Conservation (phyloP, 2,888 invertebrate genomes). For the Anodontia alba region DNA sequence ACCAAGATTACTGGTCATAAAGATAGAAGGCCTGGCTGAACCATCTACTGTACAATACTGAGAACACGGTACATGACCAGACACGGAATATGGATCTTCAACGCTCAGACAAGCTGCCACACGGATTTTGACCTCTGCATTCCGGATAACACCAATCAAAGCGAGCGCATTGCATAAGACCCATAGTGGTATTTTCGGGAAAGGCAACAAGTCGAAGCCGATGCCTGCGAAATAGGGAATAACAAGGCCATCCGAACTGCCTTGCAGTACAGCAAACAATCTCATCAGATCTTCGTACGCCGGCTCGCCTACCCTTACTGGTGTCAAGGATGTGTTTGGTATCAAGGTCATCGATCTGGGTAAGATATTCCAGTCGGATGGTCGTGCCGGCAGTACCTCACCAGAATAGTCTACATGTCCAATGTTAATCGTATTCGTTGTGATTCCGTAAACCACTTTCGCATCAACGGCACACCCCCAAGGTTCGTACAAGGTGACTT, state of each 20-base stretch:
- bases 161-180: not conserved
- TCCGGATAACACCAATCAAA: not conserved
- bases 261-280: not conserved
- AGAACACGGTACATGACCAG: slow-evolving; percentile 4
- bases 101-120: slow-evolving; percentile 4
- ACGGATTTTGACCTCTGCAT: not conserved
- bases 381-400: not conserved
- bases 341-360: not conserved
- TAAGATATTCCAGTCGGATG: not conserved
- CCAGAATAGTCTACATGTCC: not conserved
- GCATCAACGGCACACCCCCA: slow-evolving; percentile 20
- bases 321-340: not conserved
- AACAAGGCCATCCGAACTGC: not conserved
- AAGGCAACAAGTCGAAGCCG: not conserved
- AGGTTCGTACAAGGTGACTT: slow-evolving; percentile 7
- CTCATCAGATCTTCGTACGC: not conserved
- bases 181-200: not conserved
- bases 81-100: not conserved
- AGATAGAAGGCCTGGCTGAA: not conserved
- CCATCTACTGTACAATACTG: not conserved
- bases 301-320: not conserved
- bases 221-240: slow-evolving; percentile 3
- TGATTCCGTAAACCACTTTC: not conserved
- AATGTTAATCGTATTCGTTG: not conserved
- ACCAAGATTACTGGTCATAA: not conserved